Evolutionary conservation across 2,113 vertebrate genomes (phyloP), one percentile per base, ranked within the genome.

Genomic region (Anthoscopus minutus): DNA sequence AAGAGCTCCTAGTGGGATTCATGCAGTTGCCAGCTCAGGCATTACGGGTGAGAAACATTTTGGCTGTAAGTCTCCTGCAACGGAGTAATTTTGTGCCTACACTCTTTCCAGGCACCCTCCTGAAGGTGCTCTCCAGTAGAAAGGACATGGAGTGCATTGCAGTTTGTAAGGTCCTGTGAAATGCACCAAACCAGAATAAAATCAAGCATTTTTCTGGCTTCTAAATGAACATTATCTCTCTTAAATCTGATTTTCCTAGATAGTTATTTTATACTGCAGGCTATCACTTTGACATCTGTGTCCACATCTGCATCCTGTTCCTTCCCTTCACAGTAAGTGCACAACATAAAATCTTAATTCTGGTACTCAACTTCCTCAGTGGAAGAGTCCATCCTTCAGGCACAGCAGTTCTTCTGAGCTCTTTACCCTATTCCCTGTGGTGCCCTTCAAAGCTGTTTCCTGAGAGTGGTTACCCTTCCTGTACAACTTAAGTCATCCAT

Each of bases 231-330:
- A 0, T 31, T 38, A 6, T 25, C 54, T 42, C 35, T 33, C 67
- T 62, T 30, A 42, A 64, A 80, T 65, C 11, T 23, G 16, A n/a
- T 80, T 80, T 94, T 94, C 86, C 90, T 93, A 69, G 81, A 92
- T 5, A 85, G 85, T 25, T 76, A 42, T 44, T 83, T 80, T 42
- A 33, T 2, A 4, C 64, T 74, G 16, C 21, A 81, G 71, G 42
- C 56, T 21, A 47, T 61, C 45, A 54, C 47, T 45, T 72, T 20
- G 54, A 60, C 58, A 85, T 44, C n/a, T 74, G 76, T 24, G 8
- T 9, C 62, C 16, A 44, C 56, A 53, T 16, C 56, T 92, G 33
- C 81, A 86, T 93, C 89, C 83, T 80, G 31, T 69, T 93, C 80
- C 81, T 38, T 73, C 51, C 42, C 42, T 80, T 86, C 56, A 25